Evolutionary conservation across 2,888 invertebrate species (phyloP), one percentile per base, ranked within the genome.

Genomic region (Drosophila cyrtoloma): DNA sequence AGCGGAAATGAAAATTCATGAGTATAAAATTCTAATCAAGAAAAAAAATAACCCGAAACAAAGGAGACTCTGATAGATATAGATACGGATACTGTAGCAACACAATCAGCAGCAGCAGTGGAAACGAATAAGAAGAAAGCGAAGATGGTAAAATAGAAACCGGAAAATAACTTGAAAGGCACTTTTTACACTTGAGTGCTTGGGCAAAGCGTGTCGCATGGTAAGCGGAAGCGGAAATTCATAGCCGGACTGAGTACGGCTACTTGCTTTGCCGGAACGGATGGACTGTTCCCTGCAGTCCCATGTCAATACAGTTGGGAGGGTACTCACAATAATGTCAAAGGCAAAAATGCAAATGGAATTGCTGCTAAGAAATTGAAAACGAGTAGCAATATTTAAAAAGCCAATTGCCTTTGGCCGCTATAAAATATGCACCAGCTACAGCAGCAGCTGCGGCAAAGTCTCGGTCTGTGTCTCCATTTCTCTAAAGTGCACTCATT

Each of bases 181-280:
- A 89, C 89, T 86, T 89, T 89, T 86, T 89, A 71, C 76, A 76
- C 89, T 89, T 89, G 89, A 86, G 84, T 86, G 84, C 84, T 59
- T 71, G 71, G 63, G 73, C 75, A 89, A 84, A 79, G 84, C 77
- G 78, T 80, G 77, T 81, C 71, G 81, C 86, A 75, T 78, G 79
- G 77, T 72, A 79, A 79, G 81, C 82, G 89, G 91, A 89, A 90
- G 73, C 83, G 87, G 86, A 90, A 87, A 87, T 87, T 90, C 87
- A 87, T 82, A 90, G 89, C 72, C 80, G 86, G 65, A 70, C 81
- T 68, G 73, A 69, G 74, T 66, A 84, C 74, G 82, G 82, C 82
- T 82, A 82, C 85, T 85, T 82, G 77, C 86, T 65, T 64, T 73
- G 70, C 66, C 86, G 64, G 70, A 82, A 68, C 65, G 59, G 58